Percentiles rank a stretch among this genome's conserved stretches.
Conservation (phyloP, 1,140 invertebrate species). For the Drosophila nikananu region DNA sequence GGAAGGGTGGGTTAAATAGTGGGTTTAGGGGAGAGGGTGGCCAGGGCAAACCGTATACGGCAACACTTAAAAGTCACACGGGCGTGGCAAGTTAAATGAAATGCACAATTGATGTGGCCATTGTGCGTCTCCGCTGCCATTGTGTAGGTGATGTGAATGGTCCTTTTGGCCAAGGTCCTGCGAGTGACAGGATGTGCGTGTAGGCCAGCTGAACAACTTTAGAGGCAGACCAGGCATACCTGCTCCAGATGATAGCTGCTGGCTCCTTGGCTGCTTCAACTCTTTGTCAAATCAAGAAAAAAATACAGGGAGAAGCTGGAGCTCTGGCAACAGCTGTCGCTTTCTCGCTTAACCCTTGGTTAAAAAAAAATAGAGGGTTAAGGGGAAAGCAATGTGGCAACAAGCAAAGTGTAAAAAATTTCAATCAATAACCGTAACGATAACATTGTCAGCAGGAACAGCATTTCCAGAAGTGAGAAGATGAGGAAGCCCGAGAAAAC, state of each 20-base stretch:
- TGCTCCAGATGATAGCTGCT: conserved; percentile 29
- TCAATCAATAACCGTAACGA: conserved; percentile 81
- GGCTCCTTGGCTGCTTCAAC: neutral
- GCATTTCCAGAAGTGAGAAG: conserved; percentile 12
- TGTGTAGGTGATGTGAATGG: conserved; percentile 57
- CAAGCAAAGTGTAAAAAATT: conserved; percentile 59
- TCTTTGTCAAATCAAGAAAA: conserved; percentile 16
- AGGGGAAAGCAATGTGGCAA: conserved; percentile 21
- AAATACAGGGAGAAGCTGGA: conserved; percentile 39
- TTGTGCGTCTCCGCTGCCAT: conserved; percentile 53
- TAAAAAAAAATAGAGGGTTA: conserved; percentile 14
- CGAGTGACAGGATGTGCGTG: conserved; percentile 59
- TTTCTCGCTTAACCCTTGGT: conserved; percentile 24
- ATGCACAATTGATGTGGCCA: conserved; percentile 81
- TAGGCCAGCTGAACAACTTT: neutral
- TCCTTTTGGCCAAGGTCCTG: conserved; percentile 50
- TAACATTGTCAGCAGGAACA: conserved; percentile 65
- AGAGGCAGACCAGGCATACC: conserved; percentile 8
- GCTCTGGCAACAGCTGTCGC: conserved; percentile 57
- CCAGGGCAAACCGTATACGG: conserved; percentile 24
- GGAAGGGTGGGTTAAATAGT: conserved; percentile 19
- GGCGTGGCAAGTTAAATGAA: conserved; percentile 82
- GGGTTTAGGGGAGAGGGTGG: conserved; percentile 7
- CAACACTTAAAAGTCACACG: conserved; percentile 82
- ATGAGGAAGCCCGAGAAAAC: too few relatives aligned